phyloP scores from a whole-genome alignment of 2,888 invertebrate genomes.

The Thumatha senex region DNA sequence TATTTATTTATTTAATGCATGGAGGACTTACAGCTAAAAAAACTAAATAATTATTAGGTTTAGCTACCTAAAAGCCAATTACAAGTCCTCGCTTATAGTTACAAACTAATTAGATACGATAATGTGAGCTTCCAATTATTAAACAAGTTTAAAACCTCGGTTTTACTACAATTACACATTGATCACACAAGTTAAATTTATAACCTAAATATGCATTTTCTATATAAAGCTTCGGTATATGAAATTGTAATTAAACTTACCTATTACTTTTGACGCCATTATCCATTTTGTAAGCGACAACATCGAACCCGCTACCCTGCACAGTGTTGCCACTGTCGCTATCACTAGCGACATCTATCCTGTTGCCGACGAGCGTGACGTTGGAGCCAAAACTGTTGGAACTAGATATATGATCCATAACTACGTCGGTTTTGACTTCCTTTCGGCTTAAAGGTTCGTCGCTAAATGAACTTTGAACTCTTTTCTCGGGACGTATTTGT shows the following conservation, averaged over 20 bases:
- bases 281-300: slow-evolving; percentile 87
- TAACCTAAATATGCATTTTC: too few relatives aligned
- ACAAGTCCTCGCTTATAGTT: too few relatives aligned
- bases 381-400: slow-evolving; percentile 92
- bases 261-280: slow-evolving; percentile 73
- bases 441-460: slow-evolving; percentile 65
- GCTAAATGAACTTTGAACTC: slow-evolving; percentile 64
- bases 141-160: too few relatives aligned
- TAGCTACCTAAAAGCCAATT: too few relatives aligned
- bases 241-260: slow-evolving; percentile 40
- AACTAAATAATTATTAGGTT: too few relatives aligned
- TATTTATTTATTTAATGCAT: too few relatives aligned
- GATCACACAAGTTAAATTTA: too few relatives aligned
- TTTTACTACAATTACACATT: too few relatives aligned
- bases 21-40: too few relatives aligned
- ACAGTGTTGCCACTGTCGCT: slow-evolving; percentile 43
- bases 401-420: slow-evolving; percentile 64
- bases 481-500: slow-evolving; percentile 57
- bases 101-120: too few relatives aligned
- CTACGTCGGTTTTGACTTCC: slow-evolving; percentile 50
- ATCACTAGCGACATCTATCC: slow-evolving; percentile 88
- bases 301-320: slow-evolving; percentile 77
- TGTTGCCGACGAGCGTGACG: slow-evolving; percentile 92
- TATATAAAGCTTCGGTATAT: too few relatives aligned
- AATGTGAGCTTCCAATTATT: too few relatives aligned